Conservation (phyloP, 1,140 invertebrate species). For the Paramacrobiotus metropolitanus region DNA sequence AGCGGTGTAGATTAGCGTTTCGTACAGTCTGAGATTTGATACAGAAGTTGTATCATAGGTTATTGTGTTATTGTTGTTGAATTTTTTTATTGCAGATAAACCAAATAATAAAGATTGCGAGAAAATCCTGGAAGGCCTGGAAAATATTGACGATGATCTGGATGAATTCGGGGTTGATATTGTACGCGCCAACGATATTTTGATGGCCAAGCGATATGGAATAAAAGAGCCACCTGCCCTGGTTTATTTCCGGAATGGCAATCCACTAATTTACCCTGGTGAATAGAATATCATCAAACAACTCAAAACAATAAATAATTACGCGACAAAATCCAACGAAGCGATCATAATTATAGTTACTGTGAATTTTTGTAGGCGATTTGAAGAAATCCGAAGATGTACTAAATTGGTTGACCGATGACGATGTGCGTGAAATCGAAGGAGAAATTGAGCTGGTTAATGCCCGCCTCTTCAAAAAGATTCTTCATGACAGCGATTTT, state of each 20-base stretch:
- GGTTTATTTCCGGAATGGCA: constrained; percentile 75
- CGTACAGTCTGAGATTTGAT: background rate
- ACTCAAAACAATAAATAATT: too few species aligned
- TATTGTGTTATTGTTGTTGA: constrained; percentile 10
- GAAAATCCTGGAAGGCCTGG: constrained; percentile 60
- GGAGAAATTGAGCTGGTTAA: constrained; percentile 82
- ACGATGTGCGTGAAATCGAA: constrained; percentile 70
- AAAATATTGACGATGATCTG: constrained; percentile 73
- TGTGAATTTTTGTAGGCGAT: constrained; percentile 43
- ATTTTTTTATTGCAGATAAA: constrained; percentile 40
- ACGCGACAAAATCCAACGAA: too few species aligned
- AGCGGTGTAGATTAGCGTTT: constrained; percentile 5
- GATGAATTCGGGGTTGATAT: constrained; percentile 78
- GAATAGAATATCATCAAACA: too few species aligned
- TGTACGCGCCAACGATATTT: constrained; percentile 76
- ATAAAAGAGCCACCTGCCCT: constrained; percentile 82
- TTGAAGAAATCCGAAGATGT: constrained; percentile 32
- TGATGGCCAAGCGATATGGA: constrained; percentile 58
- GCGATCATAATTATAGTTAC: too few species aligned
- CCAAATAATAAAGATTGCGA: constrained; percentile 76
- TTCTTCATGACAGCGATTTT: constrained; percentile 62
- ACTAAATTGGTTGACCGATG: constrained; percentile 54
- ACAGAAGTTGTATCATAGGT: too few species aligned
- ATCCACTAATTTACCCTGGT: constrained; percentile 70
- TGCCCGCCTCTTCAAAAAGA: constrained; percentile 58